Conservation (phyloP, 2,888 invertebrate genomes). For the Cecidostiba fungosa region DNA sequence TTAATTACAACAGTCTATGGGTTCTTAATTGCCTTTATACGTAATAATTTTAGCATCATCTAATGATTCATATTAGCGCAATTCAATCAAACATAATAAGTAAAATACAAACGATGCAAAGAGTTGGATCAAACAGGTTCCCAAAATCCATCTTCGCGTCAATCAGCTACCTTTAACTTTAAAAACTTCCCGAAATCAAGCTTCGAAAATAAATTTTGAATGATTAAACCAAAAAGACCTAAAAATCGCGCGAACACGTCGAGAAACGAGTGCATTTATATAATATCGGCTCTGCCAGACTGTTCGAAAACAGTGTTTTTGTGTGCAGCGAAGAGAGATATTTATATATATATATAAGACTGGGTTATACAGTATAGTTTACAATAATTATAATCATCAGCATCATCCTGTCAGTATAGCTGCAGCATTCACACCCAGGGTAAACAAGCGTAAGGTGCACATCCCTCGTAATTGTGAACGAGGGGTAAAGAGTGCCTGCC, state of each 20-base stretch:
- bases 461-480: constrained; percentile 75
- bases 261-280: constrained; percentile 1
- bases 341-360: not conserved
- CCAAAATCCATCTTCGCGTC: too few species aligned
- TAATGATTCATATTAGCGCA: not conserved
- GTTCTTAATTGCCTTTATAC: constrained; percentile 26
- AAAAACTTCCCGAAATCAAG: too few species aligned
- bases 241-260: constrained; percentile 12
- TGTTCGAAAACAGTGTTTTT: not conserved
- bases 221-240: not conserved
- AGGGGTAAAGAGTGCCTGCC: constrained; percentile 78
- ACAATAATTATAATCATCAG: constrained; percentile 4
- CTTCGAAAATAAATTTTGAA: not conserved
- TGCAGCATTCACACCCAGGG: constrained; percentile 75
- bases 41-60: not conserved
- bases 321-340: not conserved
- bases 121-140: too few species aligned
- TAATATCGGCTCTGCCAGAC: not conserved
- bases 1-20: constrained; percentile 43
- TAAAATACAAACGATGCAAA: not conserved
- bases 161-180: too few species aligned
- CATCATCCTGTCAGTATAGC: not conserved
- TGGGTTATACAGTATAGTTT: not conserved
- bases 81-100: not conserved
- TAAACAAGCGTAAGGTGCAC: constrained; percentile 77